Evolutionary conservation across 2,113 vertebrate genomes (phyloP).

Genomic region (Serilophus lunatus): DNA sequence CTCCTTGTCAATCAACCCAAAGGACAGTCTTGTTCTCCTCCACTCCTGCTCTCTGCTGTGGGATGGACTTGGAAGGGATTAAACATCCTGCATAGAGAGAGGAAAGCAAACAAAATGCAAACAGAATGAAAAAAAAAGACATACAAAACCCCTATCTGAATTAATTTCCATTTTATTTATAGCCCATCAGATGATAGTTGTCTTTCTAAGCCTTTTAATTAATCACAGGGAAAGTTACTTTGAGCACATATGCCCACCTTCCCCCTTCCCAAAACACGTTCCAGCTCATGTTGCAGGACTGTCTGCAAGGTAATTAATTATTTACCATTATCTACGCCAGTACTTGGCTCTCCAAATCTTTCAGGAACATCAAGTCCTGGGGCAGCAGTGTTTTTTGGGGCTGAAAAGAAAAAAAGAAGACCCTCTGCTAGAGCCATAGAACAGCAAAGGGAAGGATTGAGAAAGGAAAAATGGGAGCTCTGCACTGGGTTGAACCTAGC

Average conservation of each 20-base stretch:
- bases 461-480: neutral
- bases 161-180: conserved; percentile 6
- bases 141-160: neutral
- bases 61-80: neutral
- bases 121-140: neutral
- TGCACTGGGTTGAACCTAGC: neutral
- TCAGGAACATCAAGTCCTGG: neutral
- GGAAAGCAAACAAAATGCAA: conserved; percentile 22
- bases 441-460: neutral
- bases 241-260: neutral
- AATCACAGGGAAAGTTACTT: neutral
- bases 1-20: neutral
- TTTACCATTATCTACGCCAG: neutral
- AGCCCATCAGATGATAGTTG: neutral
- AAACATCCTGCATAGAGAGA: neutral
- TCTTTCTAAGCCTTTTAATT: conserved; percentile 4
- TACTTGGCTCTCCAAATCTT: neutral
- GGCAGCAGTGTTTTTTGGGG: neutral
- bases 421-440: neutral
- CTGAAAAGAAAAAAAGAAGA: neutral
- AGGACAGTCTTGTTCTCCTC: neutral
- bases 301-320: neutral
- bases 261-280: neutral
- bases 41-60: neutral
- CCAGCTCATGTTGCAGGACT: neutral